phyloP scores from a whole-genome alignment of 92 coral and sea anemone genomes.

The Porites lobata region DNA sequence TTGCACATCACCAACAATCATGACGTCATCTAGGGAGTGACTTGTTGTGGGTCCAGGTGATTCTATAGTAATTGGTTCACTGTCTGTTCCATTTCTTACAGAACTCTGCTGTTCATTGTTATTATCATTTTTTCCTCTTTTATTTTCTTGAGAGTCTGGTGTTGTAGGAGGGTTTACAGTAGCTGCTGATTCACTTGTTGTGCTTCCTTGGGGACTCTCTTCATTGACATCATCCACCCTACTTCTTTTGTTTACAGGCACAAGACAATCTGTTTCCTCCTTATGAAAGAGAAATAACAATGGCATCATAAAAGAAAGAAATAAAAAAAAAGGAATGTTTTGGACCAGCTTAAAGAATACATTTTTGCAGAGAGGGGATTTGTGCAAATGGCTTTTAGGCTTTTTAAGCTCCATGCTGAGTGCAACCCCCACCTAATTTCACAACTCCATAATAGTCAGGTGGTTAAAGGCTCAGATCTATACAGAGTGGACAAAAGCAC shows the following conservation, averaged over 20 bases:
- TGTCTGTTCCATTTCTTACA: slow-evolving; percentile 1
- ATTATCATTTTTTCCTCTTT: not conserved
- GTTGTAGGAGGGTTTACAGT: not conserved
- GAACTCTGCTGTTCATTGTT: not conserved
- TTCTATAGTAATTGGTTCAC: slow-evolving; percentile 5
- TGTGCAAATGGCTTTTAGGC: no score
- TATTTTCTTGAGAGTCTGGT: not conserved
- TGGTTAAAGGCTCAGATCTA: no score
- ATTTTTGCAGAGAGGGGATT: no score
- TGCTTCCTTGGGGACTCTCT: slow-evolving; percentile 1
- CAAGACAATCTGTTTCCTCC: slow-evolving; percentile 33
- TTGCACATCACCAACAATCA: slow-evolving; percentile 59
- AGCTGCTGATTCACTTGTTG: not conserved
- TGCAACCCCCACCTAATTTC: no score
- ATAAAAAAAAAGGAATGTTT: not conserved
- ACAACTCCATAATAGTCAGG: no score
- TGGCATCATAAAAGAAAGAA: not conserved
- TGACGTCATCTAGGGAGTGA: slow-evolving; percentile 55
- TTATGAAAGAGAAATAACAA: not conserved
- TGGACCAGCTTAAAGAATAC: no score
- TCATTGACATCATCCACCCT: slow-evolving; percentile 2
- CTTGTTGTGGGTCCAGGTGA: slow-evolving; percentile 25
- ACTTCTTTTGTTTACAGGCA: slow-evolving; percentile 15
- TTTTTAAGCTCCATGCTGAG: no score
- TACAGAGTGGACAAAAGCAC: no score